A percentile compares a stretch with the other conserved stretches of the same genome.
Conservation (phyloP, 2,797 vertebrate genomes). For the Protosalanx chinensis region DNA sequence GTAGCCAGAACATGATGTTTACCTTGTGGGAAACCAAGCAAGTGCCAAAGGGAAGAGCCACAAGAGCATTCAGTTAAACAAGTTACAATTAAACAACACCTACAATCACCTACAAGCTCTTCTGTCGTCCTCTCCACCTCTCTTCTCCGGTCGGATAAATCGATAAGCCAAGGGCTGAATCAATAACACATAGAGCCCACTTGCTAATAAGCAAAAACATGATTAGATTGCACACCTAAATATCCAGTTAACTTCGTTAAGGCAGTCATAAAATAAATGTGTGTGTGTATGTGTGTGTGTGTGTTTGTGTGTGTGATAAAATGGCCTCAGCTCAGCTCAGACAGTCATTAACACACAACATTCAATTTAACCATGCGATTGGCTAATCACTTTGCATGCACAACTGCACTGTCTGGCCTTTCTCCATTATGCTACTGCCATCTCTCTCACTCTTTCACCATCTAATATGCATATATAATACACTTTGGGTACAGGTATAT, state of each 20-base stretch:
- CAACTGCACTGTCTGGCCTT: constrained; percentile 57
- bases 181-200: background rate
- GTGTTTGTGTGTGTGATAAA: constrained; percentile 1
- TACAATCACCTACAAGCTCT: too few species aligned
- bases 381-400: constrained; percentile 66
- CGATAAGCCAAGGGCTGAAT: background rate
- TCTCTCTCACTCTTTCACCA: too few species aligned
- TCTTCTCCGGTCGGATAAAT: background rate
- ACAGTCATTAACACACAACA: constrained; percentile 55
- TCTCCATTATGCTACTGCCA: too few species aligned
- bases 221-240: background rate
- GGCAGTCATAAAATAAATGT: background rate
- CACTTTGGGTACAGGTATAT: too few species aligned
- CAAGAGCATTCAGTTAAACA: too few species aligned
- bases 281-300: constrained; percentile 11
- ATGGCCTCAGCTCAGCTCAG: constrained; percentile 12
- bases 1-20: too few species aligned
- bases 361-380: constrained; percentile 65
- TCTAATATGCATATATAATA: too few species aligned
- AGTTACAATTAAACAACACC: too few species aligned
- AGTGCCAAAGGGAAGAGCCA: too few species aligned
- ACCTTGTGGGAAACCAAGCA: too few species aligned
- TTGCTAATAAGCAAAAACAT: background rate
- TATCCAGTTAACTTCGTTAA: background rate
- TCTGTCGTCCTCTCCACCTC: background rate